Base-by-base conservation (phyloP, 2,113 vertebrate species). In the Galemys pyrenaicus region DNA sequence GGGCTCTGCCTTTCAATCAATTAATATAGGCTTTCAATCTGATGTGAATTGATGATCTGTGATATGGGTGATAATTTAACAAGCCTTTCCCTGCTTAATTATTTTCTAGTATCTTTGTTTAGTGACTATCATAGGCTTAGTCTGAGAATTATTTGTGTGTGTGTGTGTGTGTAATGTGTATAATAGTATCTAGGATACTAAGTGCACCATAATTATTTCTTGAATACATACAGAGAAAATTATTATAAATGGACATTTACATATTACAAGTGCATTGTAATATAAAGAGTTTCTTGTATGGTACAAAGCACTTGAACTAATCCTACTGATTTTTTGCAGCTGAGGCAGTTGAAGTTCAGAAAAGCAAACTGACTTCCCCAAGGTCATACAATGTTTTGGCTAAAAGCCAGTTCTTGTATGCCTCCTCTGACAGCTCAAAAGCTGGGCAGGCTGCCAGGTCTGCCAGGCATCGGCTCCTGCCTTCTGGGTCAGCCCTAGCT, bases 361-460 rank as follows among this genome's bases (percentile, higher is more conserved):
- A 71, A 58, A 65, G 46, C 24, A 6, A 62, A 82, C 6, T n/a
- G 80, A 95, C 65, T 77, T 84, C 68, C 56, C 73, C 88, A 89
- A 94, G 94, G 96, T 96, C 94, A 85, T 49, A 37, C 68, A n/a
- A 2, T 87, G 81, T 94, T 94, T 93, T 64, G 35, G n/a, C 92
- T 93, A 30, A 96, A 90, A 90, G 78, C 67, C 26, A 4, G 87
- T 92, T 81, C 77, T 93, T 77, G 16, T 78, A 32, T 92, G 68
- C 32, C 65, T 93, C 39, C 65, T 90, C 37, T 85, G 94, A 73
- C 85, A 87, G 51, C 80, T 71, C 71, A 20, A 16, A 89, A 64
- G 54, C 85, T 41, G 77, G 91, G 95, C 89, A 0, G 4, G 60
- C 81, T 41, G 93, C 95, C 95, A 84, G 54, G 62, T 74, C 73